Base-by-base conservation (phyloP, 2,797 vertebrate species). In the Coendou prehensilis region DNA sequence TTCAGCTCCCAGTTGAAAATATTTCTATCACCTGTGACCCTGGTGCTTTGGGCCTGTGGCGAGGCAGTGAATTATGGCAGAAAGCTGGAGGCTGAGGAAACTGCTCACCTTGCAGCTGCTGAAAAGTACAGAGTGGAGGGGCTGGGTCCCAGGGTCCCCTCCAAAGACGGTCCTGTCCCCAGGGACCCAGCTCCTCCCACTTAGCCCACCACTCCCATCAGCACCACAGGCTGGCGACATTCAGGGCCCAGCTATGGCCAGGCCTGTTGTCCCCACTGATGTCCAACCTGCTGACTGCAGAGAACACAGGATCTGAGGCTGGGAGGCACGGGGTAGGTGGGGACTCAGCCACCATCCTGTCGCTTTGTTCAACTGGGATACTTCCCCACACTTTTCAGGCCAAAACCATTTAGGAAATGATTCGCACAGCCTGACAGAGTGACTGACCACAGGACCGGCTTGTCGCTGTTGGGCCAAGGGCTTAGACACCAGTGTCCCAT, bases 301-400 rank as follows among this genome's bases (percentile, higher is more conserved):
- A 87, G 69, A 90, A 52, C 10, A 45, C 14, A 45, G 33, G 75
- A 17, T 64, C 63, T n/a, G 52, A 28, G 0, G 54, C n/a, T 0
- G 9, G n/a, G 37, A 75, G 22, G 61, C 1, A 0, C 2, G 1
- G 52, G 26, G 64, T 15, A 10, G 0, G 0, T 1, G n/a, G 22
- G 26, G n/a, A 30, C 22, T 52, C 1, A 0, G n/a, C 56, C 9
- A 5, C 59, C 47, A 0, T 7, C 15, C 54, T 2, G 0, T 85
- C 11, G 33, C 26, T 71, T 33, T 64, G 45, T 37, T 69, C n/a
- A 37, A 56, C 28, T 9, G 11, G 1, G 9, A 1, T 28, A 15
- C 22, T 54, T 56, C 5, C 30, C 17, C 0, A 3, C 2, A 5
- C 3, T 41, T 52, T 88, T 26, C 23, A 45, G 9, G 10, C 54